These are phyloP conservation scores for Diplosoma virens DNA, from an alignment of 23 tunicate species.

Conservation along the genomic window DNA sequence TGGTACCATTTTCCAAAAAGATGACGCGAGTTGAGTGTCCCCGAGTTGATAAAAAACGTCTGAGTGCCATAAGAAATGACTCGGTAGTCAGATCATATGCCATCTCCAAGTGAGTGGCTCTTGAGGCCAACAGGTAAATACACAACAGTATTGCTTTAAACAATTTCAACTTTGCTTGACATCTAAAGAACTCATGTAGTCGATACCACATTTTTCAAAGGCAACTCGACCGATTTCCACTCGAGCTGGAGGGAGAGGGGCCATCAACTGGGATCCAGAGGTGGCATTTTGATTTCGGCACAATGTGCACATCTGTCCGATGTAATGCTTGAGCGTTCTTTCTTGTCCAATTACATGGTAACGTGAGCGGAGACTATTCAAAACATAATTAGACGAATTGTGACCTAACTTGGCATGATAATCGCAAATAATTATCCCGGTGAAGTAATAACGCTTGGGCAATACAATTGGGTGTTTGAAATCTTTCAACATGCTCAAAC, in stretches of 20 bases:
- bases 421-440: slow-evolving; percentile 1
- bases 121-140: slow-evolving; percentile 37
- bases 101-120: slow-evolving; percentile 39
- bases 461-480: slow-evolving; percentile 8
- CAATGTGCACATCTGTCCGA: neutral
- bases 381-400: slow-evolving; percentile 1
- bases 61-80: slow-evolving; percentile 25
- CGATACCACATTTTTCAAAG: neutral
- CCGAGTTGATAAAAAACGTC: slow-evolving; percentile 18
- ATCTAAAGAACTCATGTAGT: neutral
- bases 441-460: neutral
- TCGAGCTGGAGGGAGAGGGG: slow-evolving; percentile 4
- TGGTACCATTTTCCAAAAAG: slow-evolving; percentile 9
- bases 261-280: slow-evolving; percentile 14
- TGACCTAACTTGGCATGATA: neutral
- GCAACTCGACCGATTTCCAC: neutral
- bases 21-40: neutral
- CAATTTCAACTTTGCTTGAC: neutral
- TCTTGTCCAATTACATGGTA: slow-evolving; percentile 16
- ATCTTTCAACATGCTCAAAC: neutral
- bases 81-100: slow-evolving; percentile 24
- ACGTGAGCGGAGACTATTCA: neutral
- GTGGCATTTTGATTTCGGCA: slow-evolving; percentile 1
- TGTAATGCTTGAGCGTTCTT: neutral
- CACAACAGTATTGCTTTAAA: slow-evolving; percentile 10